These are phyloP conservation scores for Fragum fragum DNA, from an alignment of 2,888 invertebrate species.

Conservation along the genomic window DNA sequence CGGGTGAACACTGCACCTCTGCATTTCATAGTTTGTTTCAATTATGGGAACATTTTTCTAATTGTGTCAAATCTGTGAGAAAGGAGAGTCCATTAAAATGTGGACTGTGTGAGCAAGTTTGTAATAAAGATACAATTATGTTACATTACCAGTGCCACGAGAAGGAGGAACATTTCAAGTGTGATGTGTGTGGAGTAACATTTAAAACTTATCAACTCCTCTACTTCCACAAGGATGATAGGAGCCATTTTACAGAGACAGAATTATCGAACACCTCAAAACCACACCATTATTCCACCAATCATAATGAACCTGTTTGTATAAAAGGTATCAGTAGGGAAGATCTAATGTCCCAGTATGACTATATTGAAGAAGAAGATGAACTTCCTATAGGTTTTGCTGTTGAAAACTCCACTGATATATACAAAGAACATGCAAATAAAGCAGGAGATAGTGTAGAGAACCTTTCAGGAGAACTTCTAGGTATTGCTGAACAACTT, in stretches of 20 bases:
- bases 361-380: conserved; percentile 30
- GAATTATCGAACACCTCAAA: conserved; percentile 9
- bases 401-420: not conserved
- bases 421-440: not conserved
- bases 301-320: not conserved
- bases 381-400: not conserved
- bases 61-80: not conserved
- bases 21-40: conserved; percentile 12
- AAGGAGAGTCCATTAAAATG: conserved; percentile 4
- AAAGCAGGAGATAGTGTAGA: not conserved
- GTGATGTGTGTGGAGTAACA: conserved; percentile 23
- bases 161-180: conserved; percentile 39
- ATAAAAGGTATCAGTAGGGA: not conserved
- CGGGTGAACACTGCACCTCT: conserved; percentile 10
- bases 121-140: not conserved
- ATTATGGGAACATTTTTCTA: conserved; percentile 18
- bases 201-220: conserved; percentile 22
- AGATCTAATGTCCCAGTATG: conserved; percentile 38
- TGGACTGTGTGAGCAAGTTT: conserved; percentile 26
- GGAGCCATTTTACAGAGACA: conserved; percentile 28
- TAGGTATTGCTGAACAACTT: conserved; percentile 46
- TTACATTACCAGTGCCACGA: conserved; percentile 38
- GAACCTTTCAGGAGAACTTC: conserved; percentile 34
- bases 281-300: not conserved
- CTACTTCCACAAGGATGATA: conserved; percentile 36